Evolutionary conservation across 1,140 invertebrate genomes (phyloP).

Genomic region (Ips nitidus): DNA sequence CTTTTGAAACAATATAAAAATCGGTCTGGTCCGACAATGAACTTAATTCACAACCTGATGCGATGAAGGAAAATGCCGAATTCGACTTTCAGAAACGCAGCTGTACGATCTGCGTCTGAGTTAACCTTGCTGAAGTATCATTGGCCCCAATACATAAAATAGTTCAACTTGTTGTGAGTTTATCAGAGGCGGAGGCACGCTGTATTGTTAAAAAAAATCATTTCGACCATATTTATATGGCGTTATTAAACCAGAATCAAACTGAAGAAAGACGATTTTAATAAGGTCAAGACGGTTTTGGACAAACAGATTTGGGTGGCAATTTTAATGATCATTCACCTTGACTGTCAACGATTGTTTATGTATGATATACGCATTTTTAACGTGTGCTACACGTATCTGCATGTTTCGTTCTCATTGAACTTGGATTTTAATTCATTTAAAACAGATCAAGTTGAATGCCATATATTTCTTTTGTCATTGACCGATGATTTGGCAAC

Average conservation of each 20-base stretch:
- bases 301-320: not conserved
- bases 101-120: conserved; percentile 18
- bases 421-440: no score
- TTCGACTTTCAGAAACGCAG: conserved; percentile 30
- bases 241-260: not conserved
- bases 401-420: no score
- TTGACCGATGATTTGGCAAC: no score
- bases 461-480: no score
- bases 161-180: conserved; percentile 14
- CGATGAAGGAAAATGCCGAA: conserved; percentile 17
- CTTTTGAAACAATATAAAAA: not conserved
- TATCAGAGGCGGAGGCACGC: conserved; percentile 17
- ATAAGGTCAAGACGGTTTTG: not conserved
- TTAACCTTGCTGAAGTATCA: conserved; percentile 35
- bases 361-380: not conserved
- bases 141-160: conserved; percentile 35
- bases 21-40: not conserved
- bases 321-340: not conserved
- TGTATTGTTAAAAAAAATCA: not conserved
- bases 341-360: not conserved
- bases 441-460: no score
- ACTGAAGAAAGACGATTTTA: not conserved
- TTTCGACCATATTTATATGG: not conserved
- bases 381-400: no score
- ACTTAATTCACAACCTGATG: conserved; percentile 6